Base-by-base conservation (phyloP, 2,113 vertebrate species). In the Ariopsis seemanni region DNA sequence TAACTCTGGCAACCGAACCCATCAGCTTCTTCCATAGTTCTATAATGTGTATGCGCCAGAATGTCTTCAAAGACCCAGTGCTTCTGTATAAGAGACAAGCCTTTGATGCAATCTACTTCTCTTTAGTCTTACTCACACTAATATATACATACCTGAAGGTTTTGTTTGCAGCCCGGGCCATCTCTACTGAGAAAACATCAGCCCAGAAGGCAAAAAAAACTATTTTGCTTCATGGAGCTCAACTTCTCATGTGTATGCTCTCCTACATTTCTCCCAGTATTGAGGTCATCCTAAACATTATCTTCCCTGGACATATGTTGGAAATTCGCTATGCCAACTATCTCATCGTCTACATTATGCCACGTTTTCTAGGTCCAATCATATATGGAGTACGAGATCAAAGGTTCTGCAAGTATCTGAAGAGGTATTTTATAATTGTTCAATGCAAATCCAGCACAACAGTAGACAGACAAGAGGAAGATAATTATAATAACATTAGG, bases 241-340 rank as follows among this genome's bases (percentile, higher is more conserved):
- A 96, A 93, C 90, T 95, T 65, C 89, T 93, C 71, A 94, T 96
- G 95, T 96, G 95, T 88, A 87, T 95, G 93, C 92, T 95, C 15
- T 94, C 94, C 52, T 95, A 95, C 87, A 77, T 95, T 80, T 95
- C 94, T 8, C 94, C 94, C 1, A 94, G 88, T 0, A 85, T 95
- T 75, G 94, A 95, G 90, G 1, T 91, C 0, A 1, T 93, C 0
- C 87, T 96, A 15, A 87, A 42, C 25, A 79, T 91, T 8, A 91
- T 92, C 81, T 93, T 95, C 52, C 94, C 93, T 0, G 91, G 91
- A 0, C 55, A 27, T 0, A 65, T 90, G 11, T 57, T 91, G 0
- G 91, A 95, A 52, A 95, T 96, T n/a, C 88, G 94, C 57, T 95
- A 81, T 0, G 91, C 91, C 7, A 95, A 91, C 88, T 95, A 94